Evolutionary conservation across 2,113 vertebrate species (phyloP), one percentile per base, ranked within the genome.

Genomic region (Callospermophilus lateralis): DNA sequence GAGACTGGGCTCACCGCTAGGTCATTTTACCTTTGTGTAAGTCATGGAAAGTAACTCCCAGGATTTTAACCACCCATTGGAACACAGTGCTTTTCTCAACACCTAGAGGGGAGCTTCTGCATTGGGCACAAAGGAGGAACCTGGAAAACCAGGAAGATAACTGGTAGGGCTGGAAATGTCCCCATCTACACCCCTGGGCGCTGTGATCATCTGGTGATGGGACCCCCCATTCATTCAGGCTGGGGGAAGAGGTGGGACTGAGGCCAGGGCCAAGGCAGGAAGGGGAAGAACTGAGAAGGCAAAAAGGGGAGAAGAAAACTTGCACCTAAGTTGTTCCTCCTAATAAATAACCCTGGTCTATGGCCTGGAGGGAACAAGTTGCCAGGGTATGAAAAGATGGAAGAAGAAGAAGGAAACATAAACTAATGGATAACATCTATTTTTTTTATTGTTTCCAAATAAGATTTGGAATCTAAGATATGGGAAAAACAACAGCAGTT

Each of bases 391-490:
- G 89, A 37, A n/a, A 22, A 20, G 45, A 26, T 34, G 32, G 6
- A 78, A n/a, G 81, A 34, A 58, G 63, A 70, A 39, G 48, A 65
- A 74, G 4, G 13, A 39, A n/a, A 87, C 58, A 81, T 8, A 90
- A 90, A 79, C 3, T 9, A 72, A 39, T 53, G 6, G 58, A 48
- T n/a, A 53, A 39, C 2, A 28, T 37, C 76, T 37, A 48, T 20
- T 96, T 89, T 19, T 96, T 89, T 78, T 17, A 42, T 37, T 55
- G 53, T 55, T 93, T 12, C 24, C 68, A 51, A 17, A 30, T 42
- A 61, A 51, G 4, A 4, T 22, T 28, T 79, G 37, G 37, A 88
- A 48, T 19, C 42, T 16, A 78, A 22, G 37, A 24, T 24, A 13
- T 22, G 72, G 42, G 26, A 16, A 32, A 63, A 81, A 89, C 16